Evolutionary conservation across 2,888 invertebrate genomes (phyloP).

Genomic region (Erpobdella octoculata): DNA sequence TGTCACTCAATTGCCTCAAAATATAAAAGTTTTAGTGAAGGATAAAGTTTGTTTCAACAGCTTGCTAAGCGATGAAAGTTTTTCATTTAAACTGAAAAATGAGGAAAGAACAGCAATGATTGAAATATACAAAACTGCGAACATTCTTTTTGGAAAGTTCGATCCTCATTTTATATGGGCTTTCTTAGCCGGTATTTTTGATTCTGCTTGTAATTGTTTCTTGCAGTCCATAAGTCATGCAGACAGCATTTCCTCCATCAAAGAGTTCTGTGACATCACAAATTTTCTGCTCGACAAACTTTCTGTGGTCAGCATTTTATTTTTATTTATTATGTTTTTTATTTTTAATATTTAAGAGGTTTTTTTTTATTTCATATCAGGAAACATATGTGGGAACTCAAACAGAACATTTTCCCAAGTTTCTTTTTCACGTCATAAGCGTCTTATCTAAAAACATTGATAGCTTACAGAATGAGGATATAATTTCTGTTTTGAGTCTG

Average conservation of each 20-base stretch:
- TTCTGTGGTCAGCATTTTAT: conserved; percentile 55
- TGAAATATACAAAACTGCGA: conserved; percentile 74
- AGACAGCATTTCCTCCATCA: conserved; percentile 37
- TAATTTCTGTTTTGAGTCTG: conserved; percentile 62
- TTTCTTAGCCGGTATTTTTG: conserved; percentile 58
- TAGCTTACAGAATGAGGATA: conserved; percentile 59
- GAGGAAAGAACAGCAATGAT: conserved; percentile 30
- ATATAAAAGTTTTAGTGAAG: conserved; percentile 2
- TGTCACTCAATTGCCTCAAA: background rate
- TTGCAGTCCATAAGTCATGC: background rate
- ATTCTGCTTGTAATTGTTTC: conserved; percentile 40
- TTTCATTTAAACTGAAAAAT: background rate
- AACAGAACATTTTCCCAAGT: conserved; percentile 68
- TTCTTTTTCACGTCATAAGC: conserved; percentile 64
- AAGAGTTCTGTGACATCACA: conserved; percentile 66
- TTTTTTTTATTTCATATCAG: no score
- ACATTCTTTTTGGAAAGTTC: conserved; percentile 71
- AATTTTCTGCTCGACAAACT: conserved; percentile 65
- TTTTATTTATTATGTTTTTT: background rate
- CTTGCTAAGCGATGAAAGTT: background rate
- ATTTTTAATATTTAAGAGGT: background rate
- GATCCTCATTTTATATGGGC: conserved; percentile 81
- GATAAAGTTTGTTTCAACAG: conserved; percentile 10
- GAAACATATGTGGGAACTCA: conserved; percentile 72
- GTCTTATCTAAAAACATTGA: conserved; percentile 59